Percentiles rank a stretch among this genome's conserved stretches.
These are phyloP conservation scores for Chamaetylas fuelleborni DNA, from an alignment of 2,113 vertebrate species.

Conservation along the genomic window DNA sequence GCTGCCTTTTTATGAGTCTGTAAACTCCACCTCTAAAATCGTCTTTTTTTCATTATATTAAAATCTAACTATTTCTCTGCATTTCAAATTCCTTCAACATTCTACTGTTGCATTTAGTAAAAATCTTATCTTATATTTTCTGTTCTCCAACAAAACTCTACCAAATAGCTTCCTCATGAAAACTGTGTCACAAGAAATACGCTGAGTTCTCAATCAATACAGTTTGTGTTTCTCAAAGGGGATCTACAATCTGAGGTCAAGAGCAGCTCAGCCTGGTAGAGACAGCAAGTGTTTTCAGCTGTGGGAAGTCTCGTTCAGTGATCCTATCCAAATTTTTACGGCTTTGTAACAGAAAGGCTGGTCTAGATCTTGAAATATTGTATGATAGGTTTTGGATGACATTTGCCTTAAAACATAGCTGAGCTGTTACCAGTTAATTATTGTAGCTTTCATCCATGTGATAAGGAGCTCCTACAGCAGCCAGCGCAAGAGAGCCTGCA, in stretches of 20 bases:
- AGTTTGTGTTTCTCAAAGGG: slow-evolving; percentile 28
- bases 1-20: background rate
- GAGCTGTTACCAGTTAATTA: slow-evolving; percentile 77
- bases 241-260: slow-evolving; percentile 48
- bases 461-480: slow-evolving; percentile 65
- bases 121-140: background rate
- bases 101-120: background rate
- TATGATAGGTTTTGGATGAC: slow-evolving; percentile 69
- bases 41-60: background rate
- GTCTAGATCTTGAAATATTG: slow-evolving; percentile 62
- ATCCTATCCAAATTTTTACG: slow-evolving; percentile 62
- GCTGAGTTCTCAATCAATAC: slow-evolving; percentile 27
- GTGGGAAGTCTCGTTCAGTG: slow-evolving; percentile 68
- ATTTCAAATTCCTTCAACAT: background rate
- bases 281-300: slow-evolving; percentile 70
- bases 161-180: slow-evolving; percentile 1
- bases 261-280: slow-evolving; percentile 63
- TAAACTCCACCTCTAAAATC: background rate
- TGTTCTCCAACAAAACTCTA: slow-evolving; percentile 26
- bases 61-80: background rate
- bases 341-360: slow-evolving; percentile 57
- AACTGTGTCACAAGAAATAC: slow-evolving; percentile 21
- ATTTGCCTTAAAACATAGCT: slow-evolving; percentile 75
- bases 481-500: slow-evolving; percentile 56
- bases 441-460: slow-evolving; percentile 74